These are phyloP conservation scores for Sebastes paucispinis DNA, from an alignment of 2,797 vertebrate species.

Conservation along the genomic window DNA sequence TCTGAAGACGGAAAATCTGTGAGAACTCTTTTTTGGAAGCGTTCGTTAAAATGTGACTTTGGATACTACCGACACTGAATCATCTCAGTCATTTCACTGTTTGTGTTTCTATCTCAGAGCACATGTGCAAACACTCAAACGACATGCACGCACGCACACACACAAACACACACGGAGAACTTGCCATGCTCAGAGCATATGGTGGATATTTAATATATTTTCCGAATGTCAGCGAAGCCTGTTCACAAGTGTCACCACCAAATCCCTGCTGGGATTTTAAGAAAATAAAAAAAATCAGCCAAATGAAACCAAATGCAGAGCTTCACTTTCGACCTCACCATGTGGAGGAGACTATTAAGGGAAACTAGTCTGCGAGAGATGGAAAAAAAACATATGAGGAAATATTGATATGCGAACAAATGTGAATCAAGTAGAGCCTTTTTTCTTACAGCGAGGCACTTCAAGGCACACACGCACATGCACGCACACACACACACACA, in stretches of 20 bases:
- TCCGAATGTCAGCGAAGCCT: slow-evolving; percentile 59
- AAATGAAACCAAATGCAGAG: slow-evolving; percentile 45
- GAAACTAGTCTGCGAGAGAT: slow-evolving; percentile 28
- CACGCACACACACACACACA: neutral
- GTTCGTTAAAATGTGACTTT: slow-evolving; percentile 41
- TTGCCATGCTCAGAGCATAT: slow-evolving; percentile 52
- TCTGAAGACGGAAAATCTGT: slow-evolving; percentile 11
- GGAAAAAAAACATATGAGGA: neutral
- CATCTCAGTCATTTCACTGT: slow-evolving; percentile 29
- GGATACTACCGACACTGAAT: slow-evolving; percentile 27
- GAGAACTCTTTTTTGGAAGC: slow-evolving; percentile 14
- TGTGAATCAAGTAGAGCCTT: slow-evolving; percentile 34
- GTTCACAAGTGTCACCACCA: slow-evolving; percentile 63
- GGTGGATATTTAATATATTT: slow-evolving; percentile 65
- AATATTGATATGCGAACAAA: slow-evolving; percentile 39
- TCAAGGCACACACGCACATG: neutral
- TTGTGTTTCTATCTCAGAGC: slow-evolving; percentile 40
- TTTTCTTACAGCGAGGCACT: slow-evolving; percentile 1
- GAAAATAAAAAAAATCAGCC: slow-evolving; percentile 15
- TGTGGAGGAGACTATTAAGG: slow-evolving; percentile 36
- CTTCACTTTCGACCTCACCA: slow-evolving; percentile 16
- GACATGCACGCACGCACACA: slow-evolving; percentile 17
- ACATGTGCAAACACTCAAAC: slow-evolving; percentile 54
- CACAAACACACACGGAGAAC: slow-evolving; percentile 25
- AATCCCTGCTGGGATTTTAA: slow-evolving; percentile 57